phyloP scores from a whole-genome alignment of 2,797 vertebrate species.

The Scyliorhinus canicula region DNA sequence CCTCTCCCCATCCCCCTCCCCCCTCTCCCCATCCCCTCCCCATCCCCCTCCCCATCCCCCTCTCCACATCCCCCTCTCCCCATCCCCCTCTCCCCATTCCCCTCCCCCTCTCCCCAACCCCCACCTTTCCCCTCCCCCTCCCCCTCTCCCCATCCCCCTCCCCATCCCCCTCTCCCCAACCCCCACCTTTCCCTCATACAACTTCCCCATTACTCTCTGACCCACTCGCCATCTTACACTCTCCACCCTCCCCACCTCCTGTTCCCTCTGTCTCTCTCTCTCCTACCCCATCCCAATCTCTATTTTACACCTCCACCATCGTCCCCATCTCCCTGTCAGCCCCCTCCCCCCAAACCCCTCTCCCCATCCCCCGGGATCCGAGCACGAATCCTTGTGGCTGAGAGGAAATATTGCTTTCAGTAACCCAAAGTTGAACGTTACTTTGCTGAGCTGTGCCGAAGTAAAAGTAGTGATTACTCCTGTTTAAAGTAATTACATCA shows the following conservation, averaged over 20 bases:
- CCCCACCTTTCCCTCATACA: neutral
- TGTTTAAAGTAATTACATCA: slow-evolving; percentile 21
- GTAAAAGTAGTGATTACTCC: neutral
- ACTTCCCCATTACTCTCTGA: neutral
- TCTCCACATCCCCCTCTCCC: neutral
- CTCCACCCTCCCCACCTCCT: neutral
- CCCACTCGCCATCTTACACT: slow-evolving; percentile 35
- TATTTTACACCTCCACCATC: neutral
- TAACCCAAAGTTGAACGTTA: neutral
- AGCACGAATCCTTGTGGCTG: neutral
- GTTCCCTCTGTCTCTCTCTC: neutral
- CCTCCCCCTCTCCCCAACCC: no score
- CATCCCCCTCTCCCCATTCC: neutral
- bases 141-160: neutral
- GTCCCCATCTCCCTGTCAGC: neutral
- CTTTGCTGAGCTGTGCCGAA: neutral
- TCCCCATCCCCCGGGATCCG: neutral
- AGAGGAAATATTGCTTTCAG: neutral
- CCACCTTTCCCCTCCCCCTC: no score
- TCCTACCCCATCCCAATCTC: neutral
- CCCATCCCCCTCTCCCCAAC: no score
- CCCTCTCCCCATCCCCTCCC: no score
- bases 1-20: no score
- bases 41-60: no score
- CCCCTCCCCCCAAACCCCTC: neutral